Evolutionary conservation across 2,888 invertebrate genomes (phyloP), one percentile per base, ranked within the genome.

Genomic region (Euclidia mi): DNA sequence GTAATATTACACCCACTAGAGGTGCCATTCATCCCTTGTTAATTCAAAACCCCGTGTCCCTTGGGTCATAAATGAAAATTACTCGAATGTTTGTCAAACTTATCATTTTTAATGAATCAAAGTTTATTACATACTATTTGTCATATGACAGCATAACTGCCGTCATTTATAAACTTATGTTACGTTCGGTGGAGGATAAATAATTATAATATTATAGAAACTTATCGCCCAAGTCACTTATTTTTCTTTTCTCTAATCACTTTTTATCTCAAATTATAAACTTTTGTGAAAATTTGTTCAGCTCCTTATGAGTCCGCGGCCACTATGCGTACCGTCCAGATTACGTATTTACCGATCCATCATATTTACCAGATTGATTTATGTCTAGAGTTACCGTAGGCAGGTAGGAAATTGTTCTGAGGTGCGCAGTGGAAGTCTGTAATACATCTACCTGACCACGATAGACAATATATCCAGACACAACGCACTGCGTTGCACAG

Each of bases 1-100:
- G n/a, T n/a, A n/a, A n/a, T n/a, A n/a, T n/a, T n/a, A n/a, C n/a
- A n/a, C n/a, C n/a, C n/a, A n/a, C n/a, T n/a, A n/a, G n/a, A n/a
- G n/a, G n/a, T n/a, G n/a, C n/a, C n/a, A n/a, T n/a, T n/a, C n/a
- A n/a, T n/a, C n/a, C n/a, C n/a, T n/a, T n/a, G n/a, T n/a, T n/a
- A n/a, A n/a, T 59, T 56, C 52, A 29, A 57, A 47, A 31, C 47
- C 68, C 71, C 42, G 32, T 59, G 44, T 45, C 68, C 68, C 49
- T 52, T 28, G 40, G 38, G 18, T 18, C 42, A 65, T 58, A 43
- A 61, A 61, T 53, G 56, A 47, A 51, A 65, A 68, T 71, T 68
- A 65, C 52, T 34, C 37, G 35, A 63, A 69, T 70, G 37, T 63
- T 66, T 65, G 43, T 18, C 29, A 14, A 70, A 70, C 58, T 59